Evolutionary conservation across 2,797 vertebrate species (phyloP).

Genomic region (Pyrocephalus nanus): DNA sequence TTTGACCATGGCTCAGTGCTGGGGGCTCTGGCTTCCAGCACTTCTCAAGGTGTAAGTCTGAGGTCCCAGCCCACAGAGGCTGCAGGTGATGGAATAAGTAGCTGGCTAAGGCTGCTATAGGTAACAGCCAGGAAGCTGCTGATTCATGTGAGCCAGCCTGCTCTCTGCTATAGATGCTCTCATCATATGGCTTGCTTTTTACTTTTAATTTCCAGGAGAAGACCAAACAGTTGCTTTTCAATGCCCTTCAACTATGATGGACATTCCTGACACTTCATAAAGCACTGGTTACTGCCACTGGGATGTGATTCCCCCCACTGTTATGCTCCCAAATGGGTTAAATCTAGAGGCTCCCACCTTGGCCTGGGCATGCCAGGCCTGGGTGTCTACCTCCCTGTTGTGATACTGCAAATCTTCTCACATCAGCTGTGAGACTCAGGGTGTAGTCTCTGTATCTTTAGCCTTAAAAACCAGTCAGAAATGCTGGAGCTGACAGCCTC

Average conservation of each 20-base stretch:
- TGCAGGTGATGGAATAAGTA: constrained; percentile 25
- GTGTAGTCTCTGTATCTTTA: background rate
- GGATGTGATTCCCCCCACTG: background rate
- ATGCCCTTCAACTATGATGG: background rate
- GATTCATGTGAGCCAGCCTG: constrained; percentile 21
- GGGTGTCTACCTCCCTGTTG: background rate
- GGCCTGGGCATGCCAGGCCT: background rate
- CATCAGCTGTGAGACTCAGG: background rate
- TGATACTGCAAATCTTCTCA: background rate
- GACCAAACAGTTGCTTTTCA: background rate
- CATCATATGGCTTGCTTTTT: constrained; percentile 9
- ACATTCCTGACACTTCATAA: constrained; percentile 1
- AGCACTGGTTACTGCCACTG: background rate
- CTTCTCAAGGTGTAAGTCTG: background rate
- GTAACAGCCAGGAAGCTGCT: constrained; percentile 9
- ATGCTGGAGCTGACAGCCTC: background rate
- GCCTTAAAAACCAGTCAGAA: background rate
- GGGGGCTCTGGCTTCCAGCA: background rate
- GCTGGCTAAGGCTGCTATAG: background rate
- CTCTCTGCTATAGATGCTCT: constrained; percentile 37
- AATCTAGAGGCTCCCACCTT: background rate
- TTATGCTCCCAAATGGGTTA: background rate
- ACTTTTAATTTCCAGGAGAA: constrained; percentile 25
- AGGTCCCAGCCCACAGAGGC: background rate
- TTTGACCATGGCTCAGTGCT: background rate